A percentile compares a stretch with the other conserved stretches of the same genome.
Evolutionary conservation across 2,797 vertebrate genomes (phyloP).

Genomic region (Tauraco hartlaubi): DNA sequence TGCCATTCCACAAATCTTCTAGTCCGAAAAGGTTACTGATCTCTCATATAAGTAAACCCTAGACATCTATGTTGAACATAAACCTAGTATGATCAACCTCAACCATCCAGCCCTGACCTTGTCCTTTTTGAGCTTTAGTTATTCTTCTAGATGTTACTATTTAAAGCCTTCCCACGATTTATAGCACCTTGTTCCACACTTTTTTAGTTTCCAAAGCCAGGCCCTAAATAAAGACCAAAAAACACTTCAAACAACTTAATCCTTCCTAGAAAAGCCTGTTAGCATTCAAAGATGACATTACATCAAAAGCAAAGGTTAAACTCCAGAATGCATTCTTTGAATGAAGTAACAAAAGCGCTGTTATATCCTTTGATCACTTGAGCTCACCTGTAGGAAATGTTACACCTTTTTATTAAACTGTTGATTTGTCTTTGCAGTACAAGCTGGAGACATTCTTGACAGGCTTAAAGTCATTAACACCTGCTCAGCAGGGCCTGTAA

Average conservation of each 20-base stretch:
- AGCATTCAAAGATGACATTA: constrained; percentile 79
- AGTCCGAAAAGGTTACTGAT: neutral
- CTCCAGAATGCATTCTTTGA: constrained; percentile 76
- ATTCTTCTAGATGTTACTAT: neutral
- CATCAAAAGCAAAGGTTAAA: constrained; percentile 85
- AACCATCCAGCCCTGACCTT: neutral
- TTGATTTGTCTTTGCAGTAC: constrained; percentile 62
- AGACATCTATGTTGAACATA: neutral
- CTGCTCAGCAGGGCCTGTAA: constrained; percentile 41
- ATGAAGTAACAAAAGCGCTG: constrained; percentile 82
- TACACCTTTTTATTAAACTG: constrained; percentile 82
- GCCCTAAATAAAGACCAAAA: constrained; percentile 43
- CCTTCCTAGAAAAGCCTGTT: constrained; percentile 63
- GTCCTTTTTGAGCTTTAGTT: neutral
- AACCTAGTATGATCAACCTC: neutral
- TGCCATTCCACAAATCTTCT: neutral
- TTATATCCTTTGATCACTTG: constrained; percentile 82
- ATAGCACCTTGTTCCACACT: constrained; percentile 26
- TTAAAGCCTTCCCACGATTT: constrained; percentile 10
- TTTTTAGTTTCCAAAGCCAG: constrained; percentile 52
- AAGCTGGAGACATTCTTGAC: constrained; percentile 77
- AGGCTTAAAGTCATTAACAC: constrained; percentile 75
- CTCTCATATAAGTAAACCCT: neutral
- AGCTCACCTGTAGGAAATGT: constrained; percentile 84
- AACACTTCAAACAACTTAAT: constrained; percentile 58